Conservation (phyloP, 2,888 invertebrate genomes). For the Calliopum simillimum region DNA sequence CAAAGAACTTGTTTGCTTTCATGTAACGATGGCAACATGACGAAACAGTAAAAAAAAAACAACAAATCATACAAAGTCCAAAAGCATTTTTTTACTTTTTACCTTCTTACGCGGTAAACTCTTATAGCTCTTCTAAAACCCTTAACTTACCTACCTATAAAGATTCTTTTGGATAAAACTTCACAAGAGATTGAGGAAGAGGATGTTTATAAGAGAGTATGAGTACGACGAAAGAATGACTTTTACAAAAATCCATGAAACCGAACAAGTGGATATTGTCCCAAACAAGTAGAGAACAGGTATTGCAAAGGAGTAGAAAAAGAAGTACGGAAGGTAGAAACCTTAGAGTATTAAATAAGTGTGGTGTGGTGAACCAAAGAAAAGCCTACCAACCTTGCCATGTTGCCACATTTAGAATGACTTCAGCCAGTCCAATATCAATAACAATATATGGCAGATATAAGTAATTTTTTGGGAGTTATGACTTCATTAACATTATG, state of each 20-base stretch:
- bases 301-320: slow-evolving; percentile 2
- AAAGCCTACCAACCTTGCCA: slow-evolving; percentile 1
- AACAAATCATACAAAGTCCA: slow-evolving; percentile 20
- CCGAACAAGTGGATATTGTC: slow-evolving; percentile 1
- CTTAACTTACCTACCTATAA: background rate
- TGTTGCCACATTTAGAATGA: slow-evolving; percentile 29
- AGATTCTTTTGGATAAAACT: slow-evolving; percentile 12
- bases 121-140: background rate
- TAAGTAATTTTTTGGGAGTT: no score
- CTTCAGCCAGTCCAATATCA: no score
- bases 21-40: slow-evolving; percentile 25
- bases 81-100: background rate
- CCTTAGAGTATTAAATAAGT: background rate
- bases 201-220: background rate
- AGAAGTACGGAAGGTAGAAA: background rate
- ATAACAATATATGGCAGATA: no score
- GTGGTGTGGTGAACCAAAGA: background rate
- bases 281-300: slow-evolving; percentile 19
- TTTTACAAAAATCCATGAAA: slow-evolving; percentile 18
- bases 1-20: slow-evolving; percentile 29
- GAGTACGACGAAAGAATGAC: background rate
- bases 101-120: slow-evolving; percentile 7
- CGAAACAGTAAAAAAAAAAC: slow-evolving; percentile 24
- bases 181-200: slow-evolving; percentile 9
- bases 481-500: no score